Evolutionary conservation across 2,113 vertebrate species (phyloP).

Genomic region (Desmodus rotundus): DNA sequence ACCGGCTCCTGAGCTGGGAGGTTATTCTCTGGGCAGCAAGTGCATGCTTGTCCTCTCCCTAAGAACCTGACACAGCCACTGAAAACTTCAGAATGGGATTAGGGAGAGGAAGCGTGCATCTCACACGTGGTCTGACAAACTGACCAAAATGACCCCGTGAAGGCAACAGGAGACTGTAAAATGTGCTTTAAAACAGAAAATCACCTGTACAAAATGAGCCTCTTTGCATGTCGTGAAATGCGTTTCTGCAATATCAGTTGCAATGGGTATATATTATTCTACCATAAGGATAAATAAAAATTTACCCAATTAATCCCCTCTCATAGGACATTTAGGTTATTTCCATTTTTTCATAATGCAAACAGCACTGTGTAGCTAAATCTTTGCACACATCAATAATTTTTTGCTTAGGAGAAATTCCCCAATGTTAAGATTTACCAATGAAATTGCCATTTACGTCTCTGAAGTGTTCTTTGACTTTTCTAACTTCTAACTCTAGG

Average conservation of each 20-base stretch:
- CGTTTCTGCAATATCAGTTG: not conserved
- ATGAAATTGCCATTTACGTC: conserved; percentile 31
- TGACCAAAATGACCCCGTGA: not conserved
- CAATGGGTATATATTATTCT: conserved; percentile 22
- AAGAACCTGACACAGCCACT: not conserved
- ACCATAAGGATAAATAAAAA: conserved; percentile 52
- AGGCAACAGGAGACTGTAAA: conserved; percentile 1
- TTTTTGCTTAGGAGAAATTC: conserved; percentile 45
- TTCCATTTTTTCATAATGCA: conserved; percentile 59
- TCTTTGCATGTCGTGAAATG: not conserved
- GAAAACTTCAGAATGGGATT: conserved; percentile 56
- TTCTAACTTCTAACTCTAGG: not conserved
- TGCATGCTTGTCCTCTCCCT: not conserved
- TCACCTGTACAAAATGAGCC: not conserved
- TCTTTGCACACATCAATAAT: not conserved
- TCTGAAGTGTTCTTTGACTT: not conserved
- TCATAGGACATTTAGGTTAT: conserved; percentile 65
- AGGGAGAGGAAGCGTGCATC: conserved; percentile 17
- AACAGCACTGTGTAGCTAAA: conserved; percentile 26
- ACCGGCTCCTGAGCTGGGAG: not conserved
- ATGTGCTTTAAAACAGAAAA: conserved; percentile 17
- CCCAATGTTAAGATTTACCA: conserved; percentile 38
- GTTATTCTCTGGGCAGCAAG: not conserved
- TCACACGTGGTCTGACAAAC: not conserved
- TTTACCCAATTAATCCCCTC: conserved; percentile 44